These are phyloP conservation scores for Drosophila novamexicana DNA, from an alignment of 1,140 invertebrate genomes.

Conservation along the genomic window DNA sequence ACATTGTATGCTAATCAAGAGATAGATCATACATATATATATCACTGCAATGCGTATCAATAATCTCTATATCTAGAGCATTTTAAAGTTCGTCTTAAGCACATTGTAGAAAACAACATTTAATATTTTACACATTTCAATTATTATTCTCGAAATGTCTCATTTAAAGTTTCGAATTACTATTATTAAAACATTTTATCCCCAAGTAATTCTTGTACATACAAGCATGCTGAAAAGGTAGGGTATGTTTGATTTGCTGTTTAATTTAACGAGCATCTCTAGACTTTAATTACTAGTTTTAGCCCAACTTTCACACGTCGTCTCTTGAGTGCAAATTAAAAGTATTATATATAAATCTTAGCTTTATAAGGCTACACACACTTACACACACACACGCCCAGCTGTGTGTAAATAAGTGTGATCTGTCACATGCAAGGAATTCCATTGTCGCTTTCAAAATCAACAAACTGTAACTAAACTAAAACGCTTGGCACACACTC, in stretches of 20 bases:
- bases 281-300: not conserved
- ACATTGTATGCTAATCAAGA: slow-evolving; percentile 67
- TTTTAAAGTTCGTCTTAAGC: too few species aligned
- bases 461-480: slow-evolving; percentile 83
- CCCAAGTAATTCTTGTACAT: too few species aligned
- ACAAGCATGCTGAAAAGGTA: too few species aligned
- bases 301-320: not conserved
- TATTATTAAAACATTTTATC: too few species aligned
- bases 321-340: slow-evolving; percentile 5
- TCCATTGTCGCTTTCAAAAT: slow-evolving; percentile 81
- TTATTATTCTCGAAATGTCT: too few species aligned
- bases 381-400: not conserved
- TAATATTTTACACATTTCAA: too few species aligned
- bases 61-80: too few species aligned
- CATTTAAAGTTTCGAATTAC: too few species aligned
- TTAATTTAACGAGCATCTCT: not conserved
- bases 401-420: slow-evolving; percentile 10
- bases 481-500: slow-evolving; percentile 51
- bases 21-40: not conserved
- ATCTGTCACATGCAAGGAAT: slow-evolving; percentile 43
- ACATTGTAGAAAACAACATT: too few species aligned
- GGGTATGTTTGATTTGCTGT: too few species aligned
- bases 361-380: slow-evolving; percentile 4
- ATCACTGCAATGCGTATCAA: too few species aligned
- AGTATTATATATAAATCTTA: slow-evolving; percentile 18